Evolutionary conservation across 2,113 vertebrate species (phyloP).

Genomic region (Mirza zaza): DNA sequence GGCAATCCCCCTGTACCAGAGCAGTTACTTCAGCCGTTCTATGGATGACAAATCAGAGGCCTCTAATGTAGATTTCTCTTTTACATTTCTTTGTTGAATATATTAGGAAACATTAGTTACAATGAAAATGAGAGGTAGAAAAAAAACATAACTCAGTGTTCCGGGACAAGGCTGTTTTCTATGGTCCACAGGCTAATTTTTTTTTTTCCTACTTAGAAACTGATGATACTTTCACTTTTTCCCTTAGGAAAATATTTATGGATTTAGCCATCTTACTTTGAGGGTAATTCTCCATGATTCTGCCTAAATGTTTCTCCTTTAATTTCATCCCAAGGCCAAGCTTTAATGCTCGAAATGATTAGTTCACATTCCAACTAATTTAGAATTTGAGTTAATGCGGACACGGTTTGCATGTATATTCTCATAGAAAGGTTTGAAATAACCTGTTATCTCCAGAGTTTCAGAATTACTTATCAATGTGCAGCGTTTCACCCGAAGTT

Average conservation of each 20-base stretch:
- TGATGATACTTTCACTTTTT: slow-evolving; percentile 55
- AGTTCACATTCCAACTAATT: slow-evolving; percentile 60
- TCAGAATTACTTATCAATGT: slow-evolving; percentile 37
- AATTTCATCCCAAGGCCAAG: slow-evolving; percentile 74
- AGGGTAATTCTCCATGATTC: slow-evolving; percentile 57
- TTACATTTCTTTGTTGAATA: slow-evolving; percentile 4
- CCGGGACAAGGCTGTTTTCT: slow-evolving; percentile 26
- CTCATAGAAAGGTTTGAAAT: slow-evolving; percentile 46
- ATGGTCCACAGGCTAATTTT: slow-evolving; percentile 2
- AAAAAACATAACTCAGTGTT: slow-evolving; percentile 41
- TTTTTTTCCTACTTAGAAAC: slow-evolving; percentile 48
- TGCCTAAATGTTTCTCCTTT: slow-evolving; percentile 65
- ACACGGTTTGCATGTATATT: slow-evolving; percentile 1
- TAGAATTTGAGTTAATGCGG: slow-evolving; percentile 47
- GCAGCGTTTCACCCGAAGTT: not conserved
- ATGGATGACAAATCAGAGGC: not conserved
- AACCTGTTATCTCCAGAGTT: not conserved
- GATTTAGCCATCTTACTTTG: slow-evolving; percentile 58
- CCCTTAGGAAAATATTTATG: slow-evolving; percentile 68
- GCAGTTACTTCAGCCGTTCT: not conserved
- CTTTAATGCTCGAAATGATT: slow-evolving; percentile 62
- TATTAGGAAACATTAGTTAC: slow-evolving; percentile 48
- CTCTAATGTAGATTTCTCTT: not conserved
- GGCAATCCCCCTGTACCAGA: not conserved
- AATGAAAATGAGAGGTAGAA: slow-evolving; percentile 43